Percentiles rank a stretch among this genome's conserved stretches.
Conservation (phyloP, 2,113 vertebrate species). For the Ctenomys sociabilis region DNA sequence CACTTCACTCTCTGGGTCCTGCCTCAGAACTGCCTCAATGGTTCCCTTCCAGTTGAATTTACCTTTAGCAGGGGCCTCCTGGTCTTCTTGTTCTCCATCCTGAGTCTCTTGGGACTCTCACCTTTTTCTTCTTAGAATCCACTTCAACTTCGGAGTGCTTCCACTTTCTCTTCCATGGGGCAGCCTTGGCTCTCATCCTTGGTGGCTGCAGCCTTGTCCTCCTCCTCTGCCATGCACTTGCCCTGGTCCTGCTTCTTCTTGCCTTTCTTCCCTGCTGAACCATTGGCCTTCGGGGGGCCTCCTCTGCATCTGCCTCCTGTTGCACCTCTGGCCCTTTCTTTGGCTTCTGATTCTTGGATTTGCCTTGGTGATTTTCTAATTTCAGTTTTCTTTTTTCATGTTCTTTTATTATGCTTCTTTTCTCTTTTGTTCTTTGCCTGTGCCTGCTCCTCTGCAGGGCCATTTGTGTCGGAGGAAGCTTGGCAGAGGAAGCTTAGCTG, state of each 20-base stretch:
- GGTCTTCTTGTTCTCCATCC: constrained; percentile 64
- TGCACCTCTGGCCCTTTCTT: constrained; percentile 78
- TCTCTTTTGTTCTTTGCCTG: constrained; percentile 91
- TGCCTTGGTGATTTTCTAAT: constrained; percentile 68
- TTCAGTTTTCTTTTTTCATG: constrained; percentile 86
- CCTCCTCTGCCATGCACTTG: accelerated
- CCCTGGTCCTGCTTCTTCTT: constrained; percentile 69
- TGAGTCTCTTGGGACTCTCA: constrained; percentile 65
- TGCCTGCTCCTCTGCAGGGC: constrained; percentile 50
- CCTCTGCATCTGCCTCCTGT: constrained; percentile 28
- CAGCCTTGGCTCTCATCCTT: not conserved
- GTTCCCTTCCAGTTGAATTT: constrained; percentile 99
- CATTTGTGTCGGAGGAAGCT: constrained; percentile 62
- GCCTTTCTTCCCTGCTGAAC: constrained; percentile 77
- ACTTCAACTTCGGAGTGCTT: constrained; percentile 79
- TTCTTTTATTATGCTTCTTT: constrained; percentile 90
- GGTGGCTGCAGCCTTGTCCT: accelerated
- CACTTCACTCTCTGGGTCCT: constrained; percentile 92
- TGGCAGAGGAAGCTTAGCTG: not conserved
- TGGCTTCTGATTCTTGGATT: constrained; percentile 71
- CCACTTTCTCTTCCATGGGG: constrained; percentile 81
- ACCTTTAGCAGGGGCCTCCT: constrained; percentile 77
- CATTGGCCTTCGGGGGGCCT: accelerated
- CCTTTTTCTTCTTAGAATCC: constrained; percentile 77
- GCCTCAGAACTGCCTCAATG: constrained; percentile 92